Base-by-base conservation (phyloP, 2,888 invertebrate genomes). In the Villa cingulata region DNA sequence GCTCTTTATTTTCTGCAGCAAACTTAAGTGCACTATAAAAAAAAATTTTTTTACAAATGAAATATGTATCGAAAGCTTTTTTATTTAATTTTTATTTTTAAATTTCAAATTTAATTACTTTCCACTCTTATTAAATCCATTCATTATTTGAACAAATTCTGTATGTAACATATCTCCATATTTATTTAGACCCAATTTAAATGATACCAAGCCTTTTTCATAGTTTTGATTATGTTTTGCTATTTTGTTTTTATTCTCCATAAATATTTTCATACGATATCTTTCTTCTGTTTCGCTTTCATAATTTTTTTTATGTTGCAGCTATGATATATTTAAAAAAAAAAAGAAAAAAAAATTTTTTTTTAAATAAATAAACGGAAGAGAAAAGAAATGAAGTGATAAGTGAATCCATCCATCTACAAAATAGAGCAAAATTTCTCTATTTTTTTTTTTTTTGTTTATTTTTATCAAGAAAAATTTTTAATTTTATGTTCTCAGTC, bases 131-230 rank as follows among this genome's bases (percentile, higher is more conserved):
- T 32, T 81, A 64, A 76, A 85, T 34, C 85, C 85, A 60, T 85
- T 85, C 62, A 83, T 65, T 1, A 69, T 68, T 16, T 64, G 58
- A 2, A 77, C 72, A 65, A 90, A 88, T 72, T 91, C 91, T 55
- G 87, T 83, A 62, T 82, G 84, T 57, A 89, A 75, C 82, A 91
- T 75, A 71, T 92, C 91, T 23, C 83, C 81, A 66, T 82, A 92
- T 68, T 90, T 83, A 72, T 92, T 92, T 60, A 86, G 66, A 45
- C 72, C 76, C 55, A 89, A 66, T 61, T 78, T 78, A 71, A 71
- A 91, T 6, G 76, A 61, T 32, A 79, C 78, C 45, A 74, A 64
- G 0, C 85, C 87, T 58, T 72, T 62, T 57, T 78, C 77, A 68
- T 70, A 87, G 49, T 75, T 71, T 61, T 81, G 77, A 74, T 92